Evolutionary conservation across 2,888 invertebrate genomes (phyloP), one percentile per base, ranked within the genome.

Genomic region (Dicycla oo): DNA sequence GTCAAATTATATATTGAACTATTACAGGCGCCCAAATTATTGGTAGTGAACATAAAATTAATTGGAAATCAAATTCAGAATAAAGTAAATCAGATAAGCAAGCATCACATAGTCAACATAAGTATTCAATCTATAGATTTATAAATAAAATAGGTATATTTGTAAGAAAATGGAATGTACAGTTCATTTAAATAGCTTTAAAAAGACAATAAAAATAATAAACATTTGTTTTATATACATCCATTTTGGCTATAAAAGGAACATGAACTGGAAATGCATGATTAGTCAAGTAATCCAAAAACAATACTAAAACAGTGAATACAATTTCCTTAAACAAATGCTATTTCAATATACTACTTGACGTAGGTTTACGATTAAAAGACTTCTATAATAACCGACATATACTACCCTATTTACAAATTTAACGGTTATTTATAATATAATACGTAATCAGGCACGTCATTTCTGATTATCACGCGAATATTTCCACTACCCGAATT

Each of bases 111-210:
- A 71, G 26, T 69, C 43, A 64, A 69, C 13, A 72, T 26, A 45
- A 68, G 51, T 64, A 56, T 58, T 69, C 56, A 66, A 63, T 73
- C 47, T 38, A 71, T 66, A 49, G 49, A 15, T 73, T 69, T 51
- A 69, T 54, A 73, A 73, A 81, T 73, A 81, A 30, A 71, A 83
- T 68, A 60, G 40, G 61, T 64, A 60, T 26, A 62, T 60, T 78
- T 85, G 64, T 77, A 73, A 76, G 51, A 86, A 87, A 88, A 87
- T 92, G 94, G 94, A 94, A 94, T 93, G 94, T 94, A 89, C 80
- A 85, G 76, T 88, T 90, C 86, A 86, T 88, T 88, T 82, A 88
- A 85, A 86, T 83, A 78, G 72, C 66, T 15, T 82, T 84, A 82
- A 73, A 70, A 75, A 75, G 15, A 69, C 49, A 68, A 66, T 76